phyloP scores from a whole-genome alignment of 1,140 invertebrate species.

The Amyelois transitella region DNA sequence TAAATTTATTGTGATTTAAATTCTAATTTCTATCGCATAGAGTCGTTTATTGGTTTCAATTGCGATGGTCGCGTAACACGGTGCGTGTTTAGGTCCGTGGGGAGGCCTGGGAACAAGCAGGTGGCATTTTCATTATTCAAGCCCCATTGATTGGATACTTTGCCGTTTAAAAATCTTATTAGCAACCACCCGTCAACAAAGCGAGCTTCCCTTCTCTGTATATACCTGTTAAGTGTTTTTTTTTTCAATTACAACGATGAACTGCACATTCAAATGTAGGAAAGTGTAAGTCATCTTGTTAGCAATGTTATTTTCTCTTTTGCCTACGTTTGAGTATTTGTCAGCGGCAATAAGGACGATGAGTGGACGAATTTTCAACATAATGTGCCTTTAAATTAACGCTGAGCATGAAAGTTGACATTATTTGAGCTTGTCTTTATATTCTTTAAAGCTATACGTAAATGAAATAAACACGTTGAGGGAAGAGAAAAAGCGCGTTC shows the following conservation, averaged over 20 bases:
- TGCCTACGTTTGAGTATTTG: constrained; percentile 33
- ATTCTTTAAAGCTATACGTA: too few species aligned
- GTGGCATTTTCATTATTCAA: constrained; percentile 73
- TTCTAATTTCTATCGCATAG: constrained; percentile 25
- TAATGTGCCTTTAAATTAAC: not conserved
- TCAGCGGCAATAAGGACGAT: constrained; percentile 35
- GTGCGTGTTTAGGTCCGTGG: constrained; percentile 59
- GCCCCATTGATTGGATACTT: constrained; percentile 73
- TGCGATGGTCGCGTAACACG: constrained; percentile 25
- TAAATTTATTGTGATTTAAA: constrained; percentile 16
- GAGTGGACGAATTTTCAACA: constrained; percentile 26
- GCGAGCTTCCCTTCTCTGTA: constrained; percentile 43
- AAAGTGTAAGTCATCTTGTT: constrained; percentile 71
- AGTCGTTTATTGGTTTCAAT: constrained; percentile 33
- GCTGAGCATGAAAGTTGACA: not conserved
- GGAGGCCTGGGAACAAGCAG: constrained; percentile 64
- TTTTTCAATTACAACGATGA: constrained; percentile 70
- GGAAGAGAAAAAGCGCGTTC: too few species aligned
- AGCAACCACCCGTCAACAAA: constrained; percentile 67
- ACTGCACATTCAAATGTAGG: constrained; percentile 55
- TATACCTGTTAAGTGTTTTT: constrained; percentile 71
- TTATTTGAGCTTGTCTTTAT: not conserved
- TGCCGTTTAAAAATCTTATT: constrained; percentile 74
- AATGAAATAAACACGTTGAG: too few species aligned
- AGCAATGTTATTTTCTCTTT: constrained; percentile 45